A percentile compares a stretch with the other conserved stretches of the same genome.
Evolutionary conservation across 1,140 invertebrate species (phyloP).

Genomic region (Trichonephila inaurata): DNA sequence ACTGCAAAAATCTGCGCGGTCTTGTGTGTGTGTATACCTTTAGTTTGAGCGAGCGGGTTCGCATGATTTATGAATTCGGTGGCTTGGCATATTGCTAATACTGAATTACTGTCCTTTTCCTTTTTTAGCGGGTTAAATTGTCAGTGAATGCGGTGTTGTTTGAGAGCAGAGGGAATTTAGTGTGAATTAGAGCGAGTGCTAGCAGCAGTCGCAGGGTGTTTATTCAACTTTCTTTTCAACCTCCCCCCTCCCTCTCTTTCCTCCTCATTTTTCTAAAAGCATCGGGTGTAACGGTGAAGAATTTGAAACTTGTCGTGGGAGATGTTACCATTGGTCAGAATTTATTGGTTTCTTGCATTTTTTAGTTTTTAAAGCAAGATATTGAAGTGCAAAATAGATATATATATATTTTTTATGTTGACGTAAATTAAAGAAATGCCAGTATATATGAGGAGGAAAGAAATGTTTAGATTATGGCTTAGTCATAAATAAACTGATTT

Average conservation of each 20-base stretch:
- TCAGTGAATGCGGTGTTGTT: constrained; percentile 57
- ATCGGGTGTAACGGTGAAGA: background rate
- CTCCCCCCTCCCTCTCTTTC: background rate
- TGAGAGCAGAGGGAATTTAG: constrained; percentile 55
- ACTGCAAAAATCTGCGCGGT: constrained; percentile 60
- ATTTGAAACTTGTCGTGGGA: constrained; percentile 4
- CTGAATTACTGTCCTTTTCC: constrained; percentile 69
- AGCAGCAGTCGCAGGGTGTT: constrained; percentile 38
- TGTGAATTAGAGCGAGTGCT: constrained; percentile 61
- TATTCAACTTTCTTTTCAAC: constrained; percentile 50
- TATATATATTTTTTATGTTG: no score
- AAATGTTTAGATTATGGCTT: no score
- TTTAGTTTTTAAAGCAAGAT: background rate
- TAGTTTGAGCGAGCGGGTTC: constrained; percentile 18
- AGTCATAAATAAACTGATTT: no score
- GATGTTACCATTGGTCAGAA: background rate
- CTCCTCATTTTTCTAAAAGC: background rate
- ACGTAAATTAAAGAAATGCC: no score
- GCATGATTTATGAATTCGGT: constrained; percentile 27
- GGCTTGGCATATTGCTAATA: constrained; percentile 75
- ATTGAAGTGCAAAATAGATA: background rate
- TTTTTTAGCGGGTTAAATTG: constrained; percentile 72
- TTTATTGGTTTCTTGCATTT: background rate
- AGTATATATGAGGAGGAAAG: no score
- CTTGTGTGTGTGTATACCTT: constrained; percentile 20